A percentile compares a stretch with the other conserved stretches of the same genome.
These are phyloP conservation scores for Macropodus opercularis DNA, from an alignment of 2,797 vertebrate genomes.

Conservation along the genomic window DNA sequence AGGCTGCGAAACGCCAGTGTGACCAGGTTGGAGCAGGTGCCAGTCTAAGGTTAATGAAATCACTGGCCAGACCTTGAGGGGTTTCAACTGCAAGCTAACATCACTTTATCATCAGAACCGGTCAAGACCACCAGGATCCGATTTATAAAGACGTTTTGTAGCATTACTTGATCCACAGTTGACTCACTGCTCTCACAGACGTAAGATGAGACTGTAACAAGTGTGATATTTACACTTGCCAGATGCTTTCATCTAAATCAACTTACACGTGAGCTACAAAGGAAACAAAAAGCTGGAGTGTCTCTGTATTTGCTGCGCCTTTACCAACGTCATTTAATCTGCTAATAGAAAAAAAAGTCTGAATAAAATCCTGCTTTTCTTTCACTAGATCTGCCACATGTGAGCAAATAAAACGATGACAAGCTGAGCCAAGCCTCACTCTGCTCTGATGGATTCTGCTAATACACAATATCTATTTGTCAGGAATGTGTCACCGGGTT, in stretches of 20 bases:
- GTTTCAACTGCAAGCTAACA: slow-evolving; percentile 31
- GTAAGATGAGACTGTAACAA: slow-evolving; percentile 12
- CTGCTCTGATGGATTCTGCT: slow-evolving; percentile 30
- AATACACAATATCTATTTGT: slow-evolving; percentile 38
- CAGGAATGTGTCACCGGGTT: slow-evolving; percentile 50
- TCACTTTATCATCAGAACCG: slow-evolving; percentile 18
- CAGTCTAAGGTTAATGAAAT: slow-evolving; percentile 64
- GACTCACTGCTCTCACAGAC: background rate
- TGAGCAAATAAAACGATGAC: slow-evolving; percentile 26
- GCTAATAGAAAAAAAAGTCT: background rate
- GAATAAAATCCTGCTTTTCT: background rate
- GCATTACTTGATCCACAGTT: slow-evolving; percentile 4
- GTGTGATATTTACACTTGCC: background rate
- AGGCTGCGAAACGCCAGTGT: slow-evolving; percentile 29
- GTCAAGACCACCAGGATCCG: slow-evolving; percentile 3
- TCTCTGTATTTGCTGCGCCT: too few relatives aligned
- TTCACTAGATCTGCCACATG: background rate
- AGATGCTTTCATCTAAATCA: too few relatives aligned
- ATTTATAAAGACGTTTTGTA: slow-evolving; percentile 14
- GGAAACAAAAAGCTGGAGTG: too few relatives aligned
- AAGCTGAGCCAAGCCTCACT: slow-evolving; percentile 36
- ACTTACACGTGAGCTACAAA: too few relatives aligned
- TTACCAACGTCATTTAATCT: background rate
- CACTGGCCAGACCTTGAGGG: slow-evolving; percentile 27
- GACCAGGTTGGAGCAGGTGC: slow-evolving; percentile 56